Percentiles rank a stretch among this genome's conserved stretches.
phyloP scores from a whole-genome alignment of 2,888 invertebrate species.

The Hydropsyche betteni region DNA sequence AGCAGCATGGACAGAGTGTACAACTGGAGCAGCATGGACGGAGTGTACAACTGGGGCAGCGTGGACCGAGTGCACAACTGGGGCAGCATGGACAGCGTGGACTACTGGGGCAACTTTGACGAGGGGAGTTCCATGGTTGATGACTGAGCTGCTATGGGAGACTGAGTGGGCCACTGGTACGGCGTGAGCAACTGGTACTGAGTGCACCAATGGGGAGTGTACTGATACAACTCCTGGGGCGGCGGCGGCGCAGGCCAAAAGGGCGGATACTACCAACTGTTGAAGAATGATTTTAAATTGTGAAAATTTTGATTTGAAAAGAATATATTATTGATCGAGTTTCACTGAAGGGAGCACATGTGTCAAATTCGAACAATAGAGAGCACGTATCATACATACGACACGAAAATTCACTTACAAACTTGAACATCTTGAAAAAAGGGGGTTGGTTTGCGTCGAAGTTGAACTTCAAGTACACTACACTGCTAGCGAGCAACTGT shows the following conservation, averaged over 20 bases:
- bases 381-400: neutral
- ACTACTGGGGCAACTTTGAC: slow-evolving; percentile 52
- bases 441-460: neutral
- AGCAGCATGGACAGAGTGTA: slow-evolving; percentile 59
- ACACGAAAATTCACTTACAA: slow-evolving; percentile 49
- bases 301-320: no score
- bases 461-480: slow-evolving; percentile 24
- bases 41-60: slow-evolving; percentile 44
- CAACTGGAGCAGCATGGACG: slow-evolving; percentile 49
- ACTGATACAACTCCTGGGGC: slow-evolving; percentile 38
- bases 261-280: slow-evolving; percentile 56
- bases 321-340: no score
- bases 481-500: slow-evolving; percentile 36
- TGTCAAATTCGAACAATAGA: neutral
- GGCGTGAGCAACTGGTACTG: slow-evolving; percentile 55
- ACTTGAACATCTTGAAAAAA: slow-evolving; percentile 52
- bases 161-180: slow-evolving; percentile 58
- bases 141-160: slow-evolving; percentile 64
- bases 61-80: slow-evolving; percentile 54
- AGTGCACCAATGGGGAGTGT: slow-evolving; percentile 53
- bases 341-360: no score
- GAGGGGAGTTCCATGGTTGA: slow-evolving; percentile 57
- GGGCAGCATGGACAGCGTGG: slow-evolving; percentile 54
- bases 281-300: slow-evolving; percentile 33
- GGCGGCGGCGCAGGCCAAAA: slow-evolving; percentile 51